Conservation (phyloP, 1,140 invertebrate species). For the Mylabris phalerata region DNA sequence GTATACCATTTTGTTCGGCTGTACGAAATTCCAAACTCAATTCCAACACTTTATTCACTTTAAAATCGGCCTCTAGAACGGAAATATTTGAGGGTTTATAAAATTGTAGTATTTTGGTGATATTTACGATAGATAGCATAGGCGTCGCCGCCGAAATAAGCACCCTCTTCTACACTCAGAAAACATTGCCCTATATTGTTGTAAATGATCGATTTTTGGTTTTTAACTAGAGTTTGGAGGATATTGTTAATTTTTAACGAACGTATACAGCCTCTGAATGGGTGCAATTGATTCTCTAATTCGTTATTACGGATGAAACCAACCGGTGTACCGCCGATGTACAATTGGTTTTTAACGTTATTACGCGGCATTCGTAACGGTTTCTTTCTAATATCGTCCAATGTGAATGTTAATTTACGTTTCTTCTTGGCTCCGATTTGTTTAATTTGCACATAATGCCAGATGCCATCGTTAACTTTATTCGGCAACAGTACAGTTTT, state of each 20-base stretch:
- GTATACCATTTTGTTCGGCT: constrained; percentile 69
- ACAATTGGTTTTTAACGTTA: constrained; percentile 63
- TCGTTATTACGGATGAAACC: constrained; percentile 35
- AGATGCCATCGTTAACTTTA: constrained; percentile 71
- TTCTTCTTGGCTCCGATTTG: constrained; percentile 46
- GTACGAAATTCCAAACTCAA: constrained; percentile 79
- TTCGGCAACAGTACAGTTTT: not conserved
- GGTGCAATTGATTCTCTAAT: constrained; percentile 53
- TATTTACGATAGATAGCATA: constrained; percentile 74
- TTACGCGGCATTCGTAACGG: constrained; percentile 61
- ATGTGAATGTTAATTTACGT: constrained; percentile 55
- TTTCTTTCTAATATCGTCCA: constrained; percentile 60
- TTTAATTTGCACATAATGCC: constrained; percentile 67
- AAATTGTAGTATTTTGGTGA: not conserved
- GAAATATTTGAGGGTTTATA: constrained; percentile 27
- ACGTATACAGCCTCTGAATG: constrained; percentile 77
- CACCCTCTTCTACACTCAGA: constrained; percentile 73
- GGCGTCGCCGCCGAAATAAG: constrained; percentile 77
- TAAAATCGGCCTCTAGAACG: constrained; percentile 60
- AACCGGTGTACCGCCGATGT: constrained; percentile 70
- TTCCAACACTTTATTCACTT: constrained; percentile 60
- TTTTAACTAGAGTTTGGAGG: constrained; percentile 62
- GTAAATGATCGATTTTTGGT: constrained; percentile 48
- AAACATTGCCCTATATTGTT: constrained; percentile 82
- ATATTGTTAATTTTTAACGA: constrained; percentile 68